Evolutionary conservation across 1,140 invertebrate species (phyloP).

Genomic region (Oppia nitens): DNA sequence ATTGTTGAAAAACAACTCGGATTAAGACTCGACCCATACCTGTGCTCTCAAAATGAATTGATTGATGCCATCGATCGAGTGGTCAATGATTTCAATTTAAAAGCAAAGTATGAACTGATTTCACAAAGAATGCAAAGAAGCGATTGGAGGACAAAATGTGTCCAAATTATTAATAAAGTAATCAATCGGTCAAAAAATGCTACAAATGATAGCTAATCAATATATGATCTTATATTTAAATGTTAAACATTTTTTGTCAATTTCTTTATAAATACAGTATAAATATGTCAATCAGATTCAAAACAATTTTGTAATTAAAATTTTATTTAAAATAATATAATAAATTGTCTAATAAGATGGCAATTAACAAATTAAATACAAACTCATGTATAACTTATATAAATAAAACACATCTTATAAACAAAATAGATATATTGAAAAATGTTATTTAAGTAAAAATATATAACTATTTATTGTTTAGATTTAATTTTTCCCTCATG

Average conservation of each 20-base stretch:
- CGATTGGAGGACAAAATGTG: background rate
- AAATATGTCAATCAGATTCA: too few species aligned
- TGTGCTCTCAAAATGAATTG: conserved; percentile 8
- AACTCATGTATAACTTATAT: too few species aligned
- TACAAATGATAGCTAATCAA: background rate
- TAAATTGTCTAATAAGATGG: too few species aligned
- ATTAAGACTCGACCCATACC: conserved; percentile 5
- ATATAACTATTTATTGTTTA: too few species aligned
- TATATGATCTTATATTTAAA: background rate
- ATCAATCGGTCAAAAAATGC: background rate
- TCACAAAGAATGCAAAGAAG: background rate
- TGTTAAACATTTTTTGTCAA: background rate
- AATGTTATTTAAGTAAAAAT: too few species aligned
- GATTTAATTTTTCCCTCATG: too few species aligned
- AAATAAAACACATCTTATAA: too few species aligned
- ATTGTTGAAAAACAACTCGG: conserved; percentile 7
- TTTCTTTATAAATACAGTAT: background rate
- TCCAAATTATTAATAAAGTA: background rate
- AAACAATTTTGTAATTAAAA: too few species aligned
- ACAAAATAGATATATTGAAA: too few species aligned
- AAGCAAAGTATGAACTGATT: background rate
- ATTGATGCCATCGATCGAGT: conserved; percentile 3
- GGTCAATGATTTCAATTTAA: background rate
- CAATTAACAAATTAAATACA: too few species aligned
- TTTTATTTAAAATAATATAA: too few species aligned